A percentile compares a stretch with the other conserved stretches of the same genome.
Conservation (phyloP, 2,888 invertebrate genomes). For the Caenorhabditis virilis region DNA sequence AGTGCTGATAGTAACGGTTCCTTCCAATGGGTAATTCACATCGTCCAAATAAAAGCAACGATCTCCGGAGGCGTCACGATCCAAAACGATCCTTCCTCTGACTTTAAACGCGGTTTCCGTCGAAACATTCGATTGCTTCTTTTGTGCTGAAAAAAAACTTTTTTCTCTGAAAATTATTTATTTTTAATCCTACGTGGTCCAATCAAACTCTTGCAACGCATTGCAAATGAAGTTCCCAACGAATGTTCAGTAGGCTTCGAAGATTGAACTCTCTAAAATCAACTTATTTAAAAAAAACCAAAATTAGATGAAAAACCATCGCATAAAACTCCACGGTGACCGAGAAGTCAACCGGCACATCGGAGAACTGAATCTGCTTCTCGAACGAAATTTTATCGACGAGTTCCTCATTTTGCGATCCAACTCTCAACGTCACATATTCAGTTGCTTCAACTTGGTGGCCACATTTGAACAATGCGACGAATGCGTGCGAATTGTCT, state of each 20-base stretch:
- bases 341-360: slow-evolving; percentile 51
- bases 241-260: slow-evolving; percentile 19
- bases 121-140: neutral
- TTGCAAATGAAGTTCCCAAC: slow-evolving; percentile 13
- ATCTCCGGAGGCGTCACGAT: slow-evolving; percentile 23
- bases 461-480: slow-evolving; percentile 47
- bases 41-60: slow-evolving; percentile 47
- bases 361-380: slow-evolving; percentile 44
- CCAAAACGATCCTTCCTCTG: slow-evolving; percentile 26
- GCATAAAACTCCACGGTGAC: slow-evolving; percentile 52
- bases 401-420: neutral
- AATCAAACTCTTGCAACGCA: slow-evolving; percentile 28
- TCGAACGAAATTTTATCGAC: slow-evolving; percentile 27
- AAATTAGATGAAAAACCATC: slow-evolving; percentile 36
- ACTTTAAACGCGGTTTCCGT: slow-evolving; percentile 23
- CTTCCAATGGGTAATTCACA: slow-evolving; percentile 57
- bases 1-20: slow-evolving; percentile 48
- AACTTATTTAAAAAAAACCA: neutral
- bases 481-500: slow-evolving; percentile 44
- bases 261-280: slow-evolving; percentile 10
- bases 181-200: slow-evolving; percentile 23
- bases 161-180: neutral
- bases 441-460: slow-evolving; percentile 50
- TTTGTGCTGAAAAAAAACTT: slow-evolving; percentile 12
- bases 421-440: slow-evolving; percentile 34